Evolutionary conservation across 2,797 vertebrate species (phyloP).

Genomic region (Coregonus sp.): DNA sequence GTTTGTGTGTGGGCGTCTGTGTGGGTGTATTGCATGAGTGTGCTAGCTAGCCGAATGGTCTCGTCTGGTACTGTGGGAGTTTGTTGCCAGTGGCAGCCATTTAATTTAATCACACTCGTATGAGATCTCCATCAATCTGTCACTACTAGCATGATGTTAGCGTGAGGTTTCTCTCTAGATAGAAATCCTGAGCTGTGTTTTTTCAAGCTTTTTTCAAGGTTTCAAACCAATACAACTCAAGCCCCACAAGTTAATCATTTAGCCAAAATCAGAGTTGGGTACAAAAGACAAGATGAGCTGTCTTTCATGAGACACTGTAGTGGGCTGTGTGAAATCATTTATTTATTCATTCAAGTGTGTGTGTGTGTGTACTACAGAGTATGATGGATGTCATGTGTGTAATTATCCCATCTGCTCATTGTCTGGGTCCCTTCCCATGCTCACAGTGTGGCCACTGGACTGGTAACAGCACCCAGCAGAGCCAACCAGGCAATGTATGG

Average conservation of each 20-base stretch:
- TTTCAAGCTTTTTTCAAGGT: background rate
- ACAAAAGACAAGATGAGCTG: background rate
- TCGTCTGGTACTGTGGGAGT: background rate
- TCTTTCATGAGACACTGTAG: background rate
- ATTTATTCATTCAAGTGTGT: background rate
- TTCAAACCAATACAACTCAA: background rate
- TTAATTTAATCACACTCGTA: background rate
- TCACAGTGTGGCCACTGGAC: background rate
- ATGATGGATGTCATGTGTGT: background rate
- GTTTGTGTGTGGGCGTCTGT: slow-evolving; percentile 11
- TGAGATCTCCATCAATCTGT: background rate
- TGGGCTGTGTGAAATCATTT: background rate
- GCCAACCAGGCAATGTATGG: background rate
- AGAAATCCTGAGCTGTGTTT: background rate
- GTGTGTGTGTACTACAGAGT: background rate
- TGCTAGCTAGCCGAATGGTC: background rate
- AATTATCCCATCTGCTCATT: slow-evolving; percentile 1
- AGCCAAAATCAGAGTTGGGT: background rate
- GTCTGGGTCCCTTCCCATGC: background rate
- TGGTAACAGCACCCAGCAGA: background rate
- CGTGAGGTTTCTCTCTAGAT: background rate
- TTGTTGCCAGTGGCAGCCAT: background rate
- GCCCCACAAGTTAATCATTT: background rate
- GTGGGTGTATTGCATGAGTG: slow-evolving; percentile 1
- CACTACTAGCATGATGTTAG: background rate